Evolutionary conservation across 1,140 invertebrate genomes (phyloP).

Genomic region (Drusus annulatus): DNA sequence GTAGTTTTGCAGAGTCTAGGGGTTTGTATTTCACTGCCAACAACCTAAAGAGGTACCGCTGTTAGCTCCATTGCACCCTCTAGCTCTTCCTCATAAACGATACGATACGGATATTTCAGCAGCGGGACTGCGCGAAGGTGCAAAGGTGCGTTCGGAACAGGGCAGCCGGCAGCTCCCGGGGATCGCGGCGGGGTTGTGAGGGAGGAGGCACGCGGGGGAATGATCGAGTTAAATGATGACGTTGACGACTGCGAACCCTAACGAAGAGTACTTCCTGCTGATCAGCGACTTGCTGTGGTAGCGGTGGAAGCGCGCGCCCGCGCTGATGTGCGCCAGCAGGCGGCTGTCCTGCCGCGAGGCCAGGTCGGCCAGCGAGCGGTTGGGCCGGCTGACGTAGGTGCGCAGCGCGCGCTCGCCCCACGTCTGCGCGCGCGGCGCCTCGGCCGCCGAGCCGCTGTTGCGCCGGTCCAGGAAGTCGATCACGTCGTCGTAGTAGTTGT

Average conservation of each 20-base stretch:
- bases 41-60: too few relatives aligned
- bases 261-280: constrained; percentile 74
- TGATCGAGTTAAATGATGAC: constrained; percentile 54
- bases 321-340: constrained; percentile 71
- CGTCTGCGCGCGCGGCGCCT: constrained; percentile 82
- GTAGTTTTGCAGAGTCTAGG: too few relatives aligned
- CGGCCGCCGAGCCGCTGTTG: constrained; percentile 76
- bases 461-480: constrained; percentile 86
- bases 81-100: too few relatives aligned
- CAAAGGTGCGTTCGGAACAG: too few relatives aligned
- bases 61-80: too few relatives aligned
- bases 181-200: too few relatives aligned
- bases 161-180: too few relatives aligned
- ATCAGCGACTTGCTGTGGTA: constrained; percentile 76
- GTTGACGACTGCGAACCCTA: constrained; percentile 68
- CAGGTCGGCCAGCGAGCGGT: constrained; percentile 56
- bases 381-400: constrained; percentile 74
- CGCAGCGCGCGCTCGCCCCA: constrained; percentile 86
- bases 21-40: too few relatives aligned
- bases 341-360: constrained; percentile 65
- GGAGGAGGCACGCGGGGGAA: too few relatives aligned
- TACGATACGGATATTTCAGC: too few relatives aligned
- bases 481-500: constrained; percentile 88
- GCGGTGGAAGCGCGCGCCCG: constrained; percentile 73
- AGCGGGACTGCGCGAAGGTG: too few relatives aligned